Percentiles rank a stretch among this genome's conserved stretches.
phyloP scores from a whole-genome alignment of 1,140 invertebrate species.

The Zaprionus lachaisei region DNA sequence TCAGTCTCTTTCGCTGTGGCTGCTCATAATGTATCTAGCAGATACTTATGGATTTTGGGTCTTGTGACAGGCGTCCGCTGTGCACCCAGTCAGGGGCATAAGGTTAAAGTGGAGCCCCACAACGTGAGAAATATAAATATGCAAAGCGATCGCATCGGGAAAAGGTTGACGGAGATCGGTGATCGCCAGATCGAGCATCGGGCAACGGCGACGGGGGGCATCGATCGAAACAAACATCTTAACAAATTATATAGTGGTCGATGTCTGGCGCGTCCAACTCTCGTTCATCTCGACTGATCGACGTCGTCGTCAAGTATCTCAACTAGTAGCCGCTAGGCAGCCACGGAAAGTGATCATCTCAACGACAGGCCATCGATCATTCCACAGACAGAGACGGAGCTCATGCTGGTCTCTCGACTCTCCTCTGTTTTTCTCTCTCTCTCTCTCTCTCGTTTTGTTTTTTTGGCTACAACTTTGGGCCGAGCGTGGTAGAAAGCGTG shows the following conservation, averaged over 20 bases:
- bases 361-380: slow-evolving; percentile 82
- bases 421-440: not conserved
- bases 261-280: slow-evolving; percentile 17
- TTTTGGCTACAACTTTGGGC: slow-evolving; percentile 45
- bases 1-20: slow-evolving; percentile 3
- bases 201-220: not conserved
- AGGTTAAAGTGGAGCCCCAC: slow-evolving; percentile 45
- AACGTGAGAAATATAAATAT: slow-evolving; percentile 79
- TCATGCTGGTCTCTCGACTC: slow-evolving; percentile 59
- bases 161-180: slow-evolving; percentile 33
- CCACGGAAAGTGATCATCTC: slow-evolving; percentile 80
- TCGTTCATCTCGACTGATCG: slow-evolving; percentile 2
- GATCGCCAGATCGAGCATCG: slow-evolving; percentile 34
- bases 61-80: slow-evolving; percentile 51
- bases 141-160: slow-evolving; percentile 20
- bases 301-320: slow-evolving; percentile 72
- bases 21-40: slow-evolving; percentile 55
- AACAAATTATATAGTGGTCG: slow-evolving; percentile 72
- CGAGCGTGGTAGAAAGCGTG: slow-evolving; percentile 74
- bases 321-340: slow-evolving; percentile 83
- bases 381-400: slow-evolving; percentile 36
- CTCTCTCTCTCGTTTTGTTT: not conserved
- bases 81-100: slow-evolving; percentile 29
- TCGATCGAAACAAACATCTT: slow-evolving; percentile 73
- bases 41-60: slow-evolving; percentile 48